Evolutionary conservation across 1,140 invertebrate species (phyloP).

Genomic region (Archivesica marissinica): DNA sequence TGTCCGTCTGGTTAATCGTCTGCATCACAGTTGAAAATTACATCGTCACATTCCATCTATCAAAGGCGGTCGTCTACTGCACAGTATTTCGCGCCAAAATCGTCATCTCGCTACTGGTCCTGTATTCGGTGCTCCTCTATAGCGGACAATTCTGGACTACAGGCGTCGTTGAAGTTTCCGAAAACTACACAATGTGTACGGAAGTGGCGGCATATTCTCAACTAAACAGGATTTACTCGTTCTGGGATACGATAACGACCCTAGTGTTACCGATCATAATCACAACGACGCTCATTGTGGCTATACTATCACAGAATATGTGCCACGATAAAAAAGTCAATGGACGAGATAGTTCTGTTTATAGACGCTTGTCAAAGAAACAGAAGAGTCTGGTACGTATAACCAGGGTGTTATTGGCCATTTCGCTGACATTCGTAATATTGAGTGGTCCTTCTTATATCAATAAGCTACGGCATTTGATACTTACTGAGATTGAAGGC

Average conservation of each 20-base stretch:
- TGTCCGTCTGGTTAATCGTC: conserved; percentile 93
- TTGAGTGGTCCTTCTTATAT: conserved; percentile 88
- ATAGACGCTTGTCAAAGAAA: conserved; percentile 79
- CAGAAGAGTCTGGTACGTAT: conserved; percentile 88
- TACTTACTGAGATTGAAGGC: conserved; percentile 20
- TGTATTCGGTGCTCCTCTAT: conserved; percentile 86
- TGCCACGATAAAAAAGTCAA: conserved; percentile 20
- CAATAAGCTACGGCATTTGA: conserved; percentile 78
- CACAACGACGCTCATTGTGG: conserved; percentile 89
- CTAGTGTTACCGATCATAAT: conserved; percentile 89
- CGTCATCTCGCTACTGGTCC: conserved; percentile 86
- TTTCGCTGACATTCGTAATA: conserved; percentile 91
- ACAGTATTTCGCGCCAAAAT: conserved; percentile 90
- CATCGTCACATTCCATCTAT: conserved; percentile 90
- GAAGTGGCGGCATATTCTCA: conserved; percentile 82
- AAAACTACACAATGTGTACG: conserved; percentile 80
- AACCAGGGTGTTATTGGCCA: conserved; percentile 91
- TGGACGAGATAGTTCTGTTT: conserved; percentile 71
- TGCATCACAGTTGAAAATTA: conserved; percentile 94
- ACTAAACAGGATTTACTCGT: conserved; percentile 87
- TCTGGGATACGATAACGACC: conserved; percentile 89
- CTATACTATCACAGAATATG: conserved; percentile 88
- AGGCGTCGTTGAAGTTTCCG: conserved; percentile 71
- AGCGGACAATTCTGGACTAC: conserved; percentile 87
- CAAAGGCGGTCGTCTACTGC: conserved; percentile 90